Evolutionary conservation across 2,888 invertebrate species (phyloP), one percentile per base, ranked within the genome.

Genomic region (Oscheius sp.): DNA sequence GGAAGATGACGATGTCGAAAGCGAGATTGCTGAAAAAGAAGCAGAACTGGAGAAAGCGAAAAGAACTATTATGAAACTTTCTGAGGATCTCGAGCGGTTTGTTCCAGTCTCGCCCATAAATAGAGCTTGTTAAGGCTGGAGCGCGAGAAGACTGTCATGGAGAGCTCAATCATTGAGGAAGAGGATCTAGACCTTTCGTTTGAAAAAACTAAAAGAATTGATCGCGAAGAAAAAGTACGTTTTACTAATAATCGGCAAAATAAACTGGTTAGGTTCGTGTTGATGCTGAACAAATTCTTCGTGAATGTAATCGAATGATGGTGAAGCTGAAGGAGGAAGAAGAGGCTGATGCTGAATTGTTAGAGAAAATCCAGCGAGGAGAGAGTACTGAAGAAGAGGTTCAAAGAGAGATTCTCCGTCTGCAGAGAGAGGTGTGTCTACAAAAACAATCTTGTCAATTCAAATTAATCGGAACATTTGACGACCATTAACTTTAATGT

Each of bases 301-400:
- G 50, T 23, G 64, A 64, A 31, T 64, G 64, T 37, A 64, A 48
- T 17, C 27, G 64, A 17, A 64, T 64, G 64, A 65, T 53, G 65
- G 34, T 33, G 17, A 58, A 48, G 37, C 27, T 58, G 23, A 58
- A 42, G 37, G 50, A 57, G 42, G 48, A 66, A 42, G 66, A 61
- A 29, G 61, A 61, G 27, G 45, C 61, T 29, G 61, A 61, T 42
- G 42, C 23, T 12, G 10, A 17, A 12, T 25, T 65, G 15, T 39
- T 48, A 31, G 65, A 50, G 39, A 53, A 53, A 23, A 65, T 65
- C n/a, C 50, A 65, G 17, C 31, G 66, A 45, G 57, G 66, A 55
- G 53, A 66, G 17, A 66, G 55, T 17, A 23, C 27, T 20, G 55
- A 55, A 27, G 50, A 50, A 42, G 66, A 66, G 31, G 39, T 45